These are phyloP conservation scores for Rattus rattus DNA, from an alignment of 2,113 vertebrate species.

Conservation along the genomic window DNA sequence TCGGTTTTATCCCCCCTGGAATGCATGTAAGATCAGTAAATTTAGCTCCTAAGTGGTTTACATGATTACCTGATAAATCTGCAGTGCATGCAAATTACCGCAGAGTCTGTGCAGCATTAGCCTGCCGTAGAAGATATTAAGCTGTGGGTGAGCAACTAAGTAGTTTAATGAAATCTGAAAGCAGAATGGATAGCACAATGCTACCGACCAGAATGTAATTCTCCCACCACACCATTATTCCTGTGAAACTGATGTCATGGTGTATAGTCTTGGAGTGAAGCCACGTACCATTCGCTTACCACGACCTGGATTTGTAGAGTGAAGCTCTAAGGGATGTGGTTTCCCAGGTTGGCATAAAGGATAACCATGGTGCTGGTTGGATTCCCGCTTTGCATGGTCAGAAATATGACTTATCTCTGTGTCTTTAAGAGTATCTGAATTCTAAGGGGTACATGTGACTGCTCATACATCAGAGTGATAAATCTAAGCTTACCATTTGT, in stretches of 20 bases:
- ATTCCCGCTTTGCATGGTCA: not conserved
- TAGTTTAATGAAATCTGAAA: constrained; percentile 42
- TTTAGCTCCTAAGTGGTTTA: constrained; percentile 36
- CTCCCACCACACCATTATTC: not conserved
- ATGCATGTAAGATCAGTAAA: not conserved
- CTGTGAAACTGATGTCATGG: not conserved
- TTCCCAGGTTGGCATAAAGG: not conserved
- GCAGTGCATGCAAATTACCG: not conserved
- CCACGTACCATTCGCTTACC: not conserved
- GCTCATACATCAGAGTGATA: not conserved
- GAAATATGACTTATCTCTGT: not conserved
- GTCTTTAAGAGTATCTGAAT: not conserved
- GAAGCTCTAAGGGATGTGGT: not conserved
- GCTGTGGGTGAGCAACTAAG: constrained; percentile 1
- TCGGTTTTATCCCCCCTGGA: not conserved
- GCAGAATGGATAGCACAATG: not conserved
- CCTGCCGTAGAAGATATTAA: not conserved
- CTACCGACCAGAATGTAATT: not conserved
- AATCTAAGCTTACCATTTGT: not conserved
- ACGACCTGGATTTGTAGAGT: not conserved
- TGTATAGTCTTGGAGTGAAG: not conserved
- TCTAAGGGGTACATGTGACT: not conserved
- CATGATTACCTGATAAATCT: constrained; percentile 34
- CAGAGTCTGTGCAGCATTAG: not conserved
- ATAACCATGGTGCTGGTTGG: too few species aligned